These are phyloP conservation scores for Eriosoma lanigerum DNA, from an alignment of 1,140 invertebrate species.

Conservation along the genomic window DNA sequence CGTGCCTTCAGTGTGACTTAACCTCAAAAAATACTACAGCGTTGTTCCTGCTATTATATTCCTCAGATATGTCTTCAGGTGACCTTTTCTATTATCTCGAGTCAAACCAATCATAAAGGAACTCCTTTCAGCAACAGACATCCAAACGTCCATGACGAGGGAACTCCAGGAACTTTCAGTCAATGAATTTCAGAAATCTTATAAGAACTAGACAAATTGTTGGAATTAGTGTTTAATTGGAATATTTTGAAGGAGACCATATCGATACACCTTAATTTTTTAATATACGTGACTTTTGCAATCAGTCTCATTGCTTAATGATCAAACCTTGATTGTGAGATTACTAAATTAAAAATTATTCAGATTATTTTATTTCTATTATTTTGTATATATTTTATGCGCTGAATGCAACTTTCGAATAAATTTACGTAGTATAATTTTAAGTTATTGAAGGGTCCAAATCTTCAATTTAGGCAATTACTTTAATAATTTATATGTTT, in stretches of 20 bases:
- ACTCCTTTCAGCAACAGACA: constrained; percentile 51
- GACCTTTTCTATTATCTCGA: too few species aligned
- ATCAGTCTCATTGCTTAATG: too few species aligned
- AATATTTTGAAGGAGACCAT: constrained; percentile 63
- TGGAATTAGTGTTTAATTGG: constrained; percentile 57
- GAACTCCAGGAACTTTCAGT: constrained; percentile 37
- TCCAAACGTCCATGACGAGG: constrained; percentile 31
- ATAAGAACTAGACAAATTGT: constrained; percentile 46
- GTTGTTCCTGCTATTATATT: constrained; percentile 56
- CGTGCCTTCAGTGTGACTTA: constrained; percentile 52
- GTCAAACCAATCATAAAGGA: too few species aligned
- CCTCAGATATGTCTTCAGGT: constrained; percentile 56
- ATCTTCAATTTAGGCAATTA: too few species aligned
- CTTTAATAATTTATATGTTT: too few species aligned
- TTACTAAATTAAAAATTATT: too few species aligned
- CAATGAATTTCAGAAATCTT: constrained; percentile 57
- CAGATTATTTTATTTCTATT: too few species aligned
- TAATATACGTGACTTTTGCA: constrained; percentile 42
- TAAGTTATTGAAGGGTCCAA: too few species aligned
- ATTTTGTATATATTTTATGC: too few species aligned
- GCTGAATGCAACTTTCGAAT: too few species aligned
- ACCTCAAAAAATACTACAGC: constrained; percentile 44
- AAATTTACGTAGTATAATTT: too few species aligned
- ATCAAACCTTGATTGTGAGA: too few species aligned
- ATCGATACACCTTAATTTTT: constrained; percentile 34